A percentile compares a stretch with the other conserved stretches of the same genome.
Conservation (phyloP, 2,888 invertebrate genomes). For the Leucoptera coffeella region DNA sequence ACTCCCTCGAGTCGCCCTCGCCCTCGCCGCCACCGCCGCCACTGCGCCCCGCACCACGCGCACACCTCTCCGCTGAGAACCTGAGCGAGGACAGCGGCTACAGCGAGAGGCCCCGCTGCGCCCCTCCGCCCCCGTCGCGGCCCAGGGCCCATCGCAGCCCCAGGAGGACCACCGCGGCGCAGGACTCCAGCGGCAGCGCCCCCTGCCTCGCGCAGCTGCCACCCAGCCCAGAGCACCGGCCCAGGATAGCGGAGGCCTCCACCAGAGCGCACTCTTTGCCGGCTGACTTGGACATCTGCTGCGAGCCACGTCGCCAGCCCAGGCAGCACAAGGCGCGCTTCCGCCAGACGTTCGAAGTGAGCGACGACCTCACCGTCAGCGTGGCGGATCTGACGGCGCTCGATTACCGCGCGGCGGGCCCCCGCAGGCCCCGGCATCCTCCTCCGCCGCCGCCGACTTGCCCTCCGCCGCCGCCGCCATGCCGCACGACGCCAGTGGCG, state of each 20-base stretch:
- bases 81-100: slow-evolving; percentile 77
- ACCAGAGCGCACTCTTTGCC: slow-evolving; percentile 52
- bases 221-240: slow-evolving; percentile 24
- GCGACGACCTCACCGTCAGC: slow-evolving; percentile 51
- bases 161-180: slow-evolving; percentile 13
- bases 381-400: slow-evolving; percentile 57
- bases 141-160: slow-evolving; percentile 28
- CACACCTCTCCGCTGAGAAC: slow-evolving; percentile 67
- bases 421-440: slow-evolving; percentile 29
- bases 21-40: slow-evolving; percentile 28
- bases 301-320: slow-evolving; percentile 25
- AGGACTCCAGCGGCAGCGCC: slow-evolving; percentile 32
- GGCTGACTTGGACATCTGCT: slow-evolving; percentile 60
- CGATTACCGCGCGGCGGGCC: slow-evolving; percentile 39
- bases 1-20: slow-evolving; percentile 39
- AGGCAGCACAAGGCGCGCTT: slow-evolving; percentile 31
- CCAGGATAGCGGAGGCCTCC: slow-evolving; percentile 27
- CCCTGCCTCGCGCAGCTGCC: slow-evolving; percentile 28
- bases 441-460: slow-evolving; percentile 24
- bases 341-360: slow-evolving; percentile 39
- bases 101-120: slow-evolving; percentile 51
- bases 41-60: slow-evolving; percentile 18
- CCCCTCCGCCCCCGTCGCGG: slow-evolving; percentile 18
- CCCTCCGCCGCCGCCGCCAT: slow-evolving; percentile 9
- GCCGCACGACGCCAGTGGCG: no score